Percentiles rank a stretch among this genome's conserved stretches.
These are phyloP conservation scores for Micrasema minimum DNA, from an alignment of 1,140 invertebrate species.

Conservation along the genomic window DNA sequence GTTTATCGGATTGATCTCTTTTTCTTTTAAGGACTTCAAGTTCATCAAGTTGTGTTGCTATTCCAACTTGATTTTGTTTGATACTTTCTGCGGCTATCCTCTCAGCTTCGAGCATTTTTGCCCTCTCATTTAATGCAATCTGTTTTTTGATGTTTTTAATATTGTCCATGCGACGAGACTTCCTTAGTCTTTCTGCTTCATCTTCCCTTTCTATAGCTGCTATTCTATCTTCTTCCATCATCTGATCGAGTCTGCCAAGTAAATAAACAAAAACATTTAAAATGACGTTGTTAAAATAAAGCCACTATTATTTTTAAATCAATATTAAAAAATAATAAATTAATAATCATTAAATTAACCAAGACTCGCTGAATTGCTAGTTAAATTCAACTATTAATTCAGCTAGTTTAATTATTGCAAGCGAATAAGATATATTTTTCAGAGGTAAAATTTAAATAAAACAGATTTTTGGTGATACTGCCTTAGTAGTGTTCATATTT, in stretches of 20 bases:
- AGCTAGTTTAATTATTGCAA: no score
- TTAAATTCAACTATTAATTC: no score
- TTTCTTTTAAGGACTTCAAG: conserved; percentile 63
- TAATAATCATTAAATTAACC: no score
- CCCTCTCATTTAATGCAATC: conserved; percentile 61
- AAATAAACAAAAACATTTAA: neutral
- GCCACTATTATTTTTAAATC: no score
- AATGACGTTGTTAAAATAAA: neutral
- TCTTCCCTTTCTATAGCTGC: conserved; percentile 61
- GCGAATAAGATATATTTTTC: no score
- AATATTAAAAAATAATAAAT: no score
- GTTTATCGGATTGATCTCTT: conserved; percentile 56
- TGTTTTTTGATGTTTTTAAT: conserved; percentile 61
- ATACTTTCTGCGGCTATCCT: conserved; percentile 74
- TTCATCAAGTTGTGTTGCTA: conserved; percentile 64
- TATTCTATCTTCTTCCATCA: conserved; percentile 67
- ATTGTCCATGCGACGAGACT: conserved; percentile 58
- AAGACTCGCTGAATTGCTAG: no score
- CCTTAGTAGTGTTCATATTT: no score
- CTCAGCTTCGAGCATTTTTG: conserved; percentile 71
- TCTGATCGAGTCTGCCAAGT: conserved; percentile 61
- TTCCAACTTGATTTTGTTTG: conserved; percentile 67
- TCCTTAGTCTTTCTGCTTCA: conserved; percentile 58
- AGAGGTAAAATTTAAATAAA: no score
- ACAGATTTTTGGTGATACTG: no score